These are phyloP conservation scores for Dermatophagoides farinae DNA, from an alignment of 1,140 invertebrate genomes.

Conservation along the genomic window DNA sequence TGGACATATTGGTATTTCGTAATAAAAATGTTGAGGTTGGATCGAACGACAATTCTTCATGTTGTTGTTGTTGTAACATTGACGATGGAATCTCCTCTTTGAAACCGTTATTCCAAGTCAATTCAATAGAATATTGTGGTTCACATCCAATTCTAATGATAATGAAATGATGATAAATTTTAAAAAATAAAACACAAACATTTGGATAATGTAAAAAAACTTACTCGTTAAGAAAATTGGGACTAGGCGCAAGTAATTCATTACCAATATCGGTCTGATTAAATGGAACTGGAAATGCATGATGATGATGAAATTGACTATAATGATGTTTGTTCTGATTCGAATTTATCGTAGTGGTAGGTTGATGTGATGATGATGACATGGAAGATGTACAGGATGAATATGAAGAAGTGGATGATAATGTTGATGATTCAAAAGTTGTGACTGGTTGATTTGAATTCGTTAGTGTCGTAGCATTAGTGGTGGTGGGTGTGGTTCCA, in stretches of 20 bases:
- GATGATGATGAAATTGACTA: background rate
- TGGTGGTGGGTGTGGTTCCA: background rate
- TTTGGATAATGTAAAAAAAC: background rate
- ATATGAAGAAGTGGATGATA: constrained; percentile 5
- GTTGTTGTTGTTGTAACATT: background rate
- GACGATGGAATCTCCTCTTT: background rate
- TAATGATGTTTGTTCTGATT: background rate
- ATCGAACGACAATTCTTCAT: background rate
- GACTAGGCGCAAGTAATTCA: background rate
- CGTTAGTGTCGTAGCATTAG: background rate
- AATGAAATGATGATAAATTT: background rate
- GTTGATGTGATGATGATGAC: background rate
- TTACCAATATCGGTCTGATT: background rate
- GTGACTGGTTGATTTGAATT: background rate
- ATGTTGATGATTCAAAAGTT: constrained; percentile 2
- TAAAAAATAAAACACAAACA: background rate
- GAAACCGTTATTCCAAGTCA: constrained; percentile 1
- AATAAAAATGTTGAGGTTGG: background rate
- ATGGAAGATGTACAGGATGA: constrained; percentile 2
- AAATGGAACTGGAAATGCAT: background rate
- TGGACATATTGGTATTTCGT: background rate
- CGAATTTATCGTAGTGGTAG: background rate
- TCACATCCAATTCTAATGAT: background rate
- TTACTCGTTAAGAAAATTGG: constrained; percentile 6
- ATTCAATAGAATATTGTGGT: background rate